Evolutionary conservation across 2,888 invertebrate species (phyloP).

Genomic region (Hypena proboscidalis): DNA sequence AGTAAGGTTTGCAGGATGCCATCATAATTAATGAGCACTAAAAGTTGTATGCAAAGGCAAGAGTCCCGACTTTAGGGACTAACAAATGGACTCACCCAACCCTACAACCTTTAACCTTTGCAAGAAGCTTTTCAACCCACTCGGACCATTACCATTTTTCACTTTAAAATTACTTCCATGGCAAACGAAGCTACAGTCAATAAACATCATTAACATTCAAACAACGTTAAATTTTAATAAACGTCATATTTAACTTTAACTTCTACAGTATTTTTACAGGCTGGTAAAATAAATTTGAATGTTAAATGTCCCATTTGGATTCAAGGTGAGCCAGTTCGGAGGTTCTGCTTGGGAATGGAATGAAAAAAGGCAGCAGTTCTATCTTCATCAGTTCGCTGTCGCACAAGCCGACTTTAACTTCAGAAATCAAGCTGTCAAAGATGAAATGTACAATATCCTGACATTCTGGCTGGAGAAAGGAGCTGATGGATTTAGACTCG

Average conservation of each 20-base stretch:
- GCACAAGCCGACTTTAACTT: conserved; percentile 89
- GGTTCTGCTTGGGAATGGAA: conserved; percentile 90
- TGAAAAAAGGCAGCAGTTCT: conserved; percentile 86
- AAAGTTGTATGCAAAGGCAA: conserved; percentile 5
- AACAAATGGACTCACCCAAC: conserved; percentile 1
- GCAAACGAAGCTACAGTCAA: conserved; percentile 3
- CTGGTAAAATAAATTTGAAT: not conserved
- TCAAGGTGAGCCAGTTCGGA: conserved; percentile 83
- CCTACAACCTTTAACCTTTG: conserved; percentile 9
- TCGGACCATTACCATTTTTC: conserved; percentile 6
- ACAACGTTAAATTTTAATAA: not conserved
- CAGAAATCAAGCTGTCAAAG: conserved; percentile 82
- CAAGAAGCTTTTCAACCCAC: not conserved
- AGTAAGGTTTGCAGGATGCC: conserved; percentile 3
- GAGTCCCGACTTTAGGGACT: not conserved
- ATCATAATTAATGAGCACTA: conserved; percentile 3
- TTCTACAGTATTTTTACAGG: not conserved
- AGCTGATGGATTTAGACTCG: conserved; percentile 91
- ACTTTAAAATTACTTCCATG: conserved; percentile 7
- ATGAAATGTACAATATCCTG: conserved; percentile 86
- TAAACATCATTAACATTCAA: conserved; percentile 8
- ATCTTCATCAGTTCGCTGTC: conserved; percentile 88
- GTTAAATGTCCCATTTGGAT: not conserved
- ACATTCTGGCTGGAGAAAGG: conserved; percentile 91
- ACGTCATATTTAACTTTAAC: not conserved